A percentile compares a stretch with the other conserved stretches of the same genome.
Evolutionary conservation across 1,140 invertebrate species (phyloP).

Genomic region (Macrocentrus cingulum): DNA sequence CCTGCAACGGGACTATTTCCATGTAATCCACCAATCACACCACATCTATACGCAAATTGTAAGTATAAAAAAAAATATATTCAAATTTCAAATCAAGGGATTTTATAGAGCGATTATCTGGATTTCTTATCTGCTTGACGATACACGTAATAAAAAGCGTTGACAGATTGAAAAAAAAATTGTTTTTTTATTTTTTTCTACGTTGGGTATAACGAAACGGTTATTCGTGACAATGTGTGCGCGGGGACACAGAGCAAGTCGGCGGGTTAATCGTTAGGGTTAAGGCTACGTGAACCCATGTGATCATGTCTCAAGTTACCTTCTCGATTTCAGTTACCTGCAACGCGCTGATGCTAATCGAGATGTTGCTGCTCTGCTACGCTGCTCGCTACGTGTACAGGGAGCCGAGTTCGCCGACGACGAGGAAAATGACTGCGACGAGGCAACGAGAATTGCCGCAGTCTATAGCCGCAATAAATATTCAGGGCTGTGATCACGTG

Average conservation of each 20-base stretch:
- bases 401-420: slow-evolving; percentile 3
- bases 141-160: no score
- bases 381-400: slow-evolving; percentile 48
- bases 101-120: no score
- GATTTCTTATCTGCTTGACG: no score
- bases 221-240: no score
- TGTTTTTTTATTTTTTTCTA: no score
- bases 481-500: neutral
- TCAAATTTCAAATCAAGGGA: neutral
- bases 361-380: slow-evolving; percentile 56
- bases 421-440: neutral
- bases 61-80: slow-evolving; percentile 31
- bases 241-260: no score
- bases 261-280: slow-evolving; percentile 18
- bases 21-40: slow-evolving; percentile 53
- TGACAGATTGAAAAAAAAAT: neutral
- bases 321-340: slow-evolving; percentile 53
- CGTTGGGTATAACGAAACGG: no score
- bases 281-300: slow-evolving; percentile 21
- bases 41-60: slow-evolving; percentile 51
- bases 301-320: slow-evolving; percentile 28
- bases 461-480: neutral
- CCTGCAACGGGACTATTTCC: slow-evolving; percentile 47
- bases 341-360: slow-evolving; percentile 55
- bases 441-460: neutral